phyloP scores from a whole-genome alignment of 2,888 invertebrate genomes.

The Phengaris alcon region DNA sequence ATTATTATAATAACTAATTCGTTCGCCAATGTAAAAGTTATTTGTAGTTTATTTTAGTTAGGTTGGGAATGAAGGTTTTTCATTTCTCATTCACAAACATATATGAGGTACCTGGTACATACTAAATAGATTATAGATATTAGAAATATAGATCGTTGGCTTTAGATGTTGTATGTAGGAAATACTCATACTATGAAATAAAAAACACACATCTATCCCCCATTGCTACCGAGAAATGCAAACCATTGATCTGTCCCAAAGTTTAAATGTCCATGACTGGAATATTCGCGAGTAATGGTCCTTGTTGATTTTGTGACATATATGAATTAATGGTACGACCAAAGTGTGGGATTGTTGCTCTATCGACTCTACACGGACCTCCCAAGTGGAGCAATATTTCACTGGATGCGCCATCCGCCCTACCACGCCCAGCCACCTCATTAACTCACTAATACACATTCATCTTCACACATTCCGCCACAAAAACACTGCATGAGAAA shows the following conservation, averaged over 20 bases:
- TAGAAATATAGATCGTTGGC: background rate
- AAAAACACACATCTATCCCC: background rate
- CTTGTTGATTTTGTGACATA: conserved; percentile 55
- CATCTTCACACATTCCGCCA: conserved; percentile 54
- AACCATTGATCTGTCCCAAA: background rate
- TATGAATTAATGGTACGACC: conserved; percentile 74
- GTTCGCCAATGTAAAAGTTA: conserved; percentile 3
- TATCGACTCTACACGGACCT: conserved; percentile 64
- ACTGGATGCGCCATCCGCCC: conserved; percentile 56
- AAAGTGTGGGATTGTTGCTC: conserved; percentile 76
- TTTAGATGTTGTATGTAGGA: too few species aligned
- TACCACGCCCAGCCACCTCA: conserved; percentile 67
- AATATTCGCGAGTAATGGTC: conserved; percentile 46
- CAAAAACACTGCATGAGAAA: conserved; percentile 35
- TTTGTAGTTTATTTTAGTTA: conserved; percentile 5
- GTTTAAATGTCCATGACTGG: background rate
- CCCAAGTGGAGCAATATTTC: conserved; percentile 75
- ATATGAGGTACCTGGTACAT: background rate
- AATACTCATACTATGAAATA: background rate
- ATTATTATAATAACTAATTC: conserved; percentile 7
- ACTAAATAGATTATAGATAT: background rate
- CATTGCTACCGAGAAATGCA: background rate
- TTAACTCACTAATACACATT: conserved; percentile 71
- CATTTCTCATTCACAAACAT: background rate
- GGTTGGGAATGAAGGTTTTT: background rate